Evolutionary conservation across 2,797 vertebrate genomes (phyloP).

Genomic region (Sebastes vulpes): DNA sequence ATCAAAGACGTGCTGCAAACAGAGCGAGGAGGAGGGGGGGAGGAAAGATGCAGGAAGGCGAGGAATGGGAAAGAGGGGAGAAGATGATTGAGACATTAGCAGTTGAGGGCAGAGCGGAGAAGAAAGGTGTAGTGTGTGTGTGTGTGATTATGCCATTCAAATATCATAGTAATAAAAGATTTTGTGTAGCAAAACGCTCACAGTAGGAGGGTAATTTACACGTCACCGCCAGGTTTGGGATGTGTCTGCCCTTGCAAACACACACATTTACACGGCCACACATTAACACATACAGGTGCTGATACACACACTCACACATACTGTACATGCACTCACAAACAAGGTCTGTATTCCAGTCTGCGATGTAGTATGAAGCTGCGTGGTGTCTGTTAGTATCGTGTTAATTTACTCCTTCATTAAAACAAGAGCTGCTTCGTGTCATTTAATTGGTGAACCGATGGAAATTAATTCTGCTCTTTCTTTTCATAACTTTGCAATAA

Average conservation of each 20-base stretch:
- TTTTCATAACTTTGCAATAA: slow-evolving; percentile 48
- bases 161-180: slow-evolving; percentile 31
- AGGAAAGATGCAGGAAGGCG: not conserved
- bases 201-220: slow-evolving; percentile 29
- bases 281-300: not conserved
- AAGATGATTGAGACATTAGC: slow-evolving; percentile 27
- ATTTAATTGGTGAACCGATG: slow-evolving; percentile 52
- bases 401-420: slow-evolving; percentile 59
- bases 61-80: not conserved
- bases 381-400: slow-evolving; percentile 22
- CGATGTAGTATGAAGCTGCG: not conserved
- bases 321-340: not conserved
- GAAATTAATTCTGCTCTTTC: slow-evolving; percentile 50
- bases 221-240: slow-evolving; percentile 8
- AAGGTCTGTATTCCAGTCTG: not conserved
- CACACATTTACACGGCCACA: not conserved
- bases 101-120: slow-evolving; percentile 1
- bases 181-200: slow-evolving; percentile 38
- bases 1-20: slow-evolving; percentile 36
- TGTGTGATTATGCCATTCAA: not conserved
- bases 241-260: slow-evolving; percentile 1
- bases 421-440: slow-evolving; percentile 39
- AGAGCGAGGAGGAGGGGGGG: not conserved
- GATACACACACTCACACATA: not conserved
- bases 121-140: not conserved